A percentile compares a stretch with the other conserved stretches of the same genome.
Evolutionary conservation across 1,140 invertebrate species (phyloP).

Genomic region (Drosophila suzukii): DNA sequence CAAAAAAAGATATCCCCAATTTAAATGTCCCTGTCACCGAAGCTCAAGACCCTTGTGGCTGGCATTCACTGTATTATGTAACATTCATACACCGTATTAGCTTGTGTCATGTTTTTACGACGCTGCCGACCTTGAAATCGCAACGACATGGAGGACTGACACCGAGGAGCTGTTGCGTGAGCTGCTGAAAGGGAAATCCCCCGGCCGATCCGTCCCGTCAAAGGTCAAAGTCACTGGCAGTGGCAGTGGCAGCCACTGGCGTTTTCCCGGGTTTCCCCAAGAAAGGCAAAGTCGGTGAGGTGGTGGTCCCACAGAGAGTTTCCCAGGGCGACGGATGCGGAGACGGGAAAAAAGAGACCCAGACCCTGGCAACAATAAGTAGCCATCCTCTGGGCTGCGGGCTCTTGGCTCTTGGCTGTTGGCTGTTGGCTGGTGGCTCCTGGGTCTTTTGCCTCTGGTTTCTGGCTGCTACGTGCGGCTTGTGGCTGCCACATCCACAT

Average conservation of each 20-base stretch:
- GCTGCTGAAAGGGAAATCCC: slow-evolving; percentile 51
- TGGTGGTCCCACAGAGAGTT: neutral
- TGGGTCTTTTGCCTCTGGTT: slow-evolving; percentile 22
- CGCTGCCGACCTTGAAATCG: slow-evolving; percentile 59
- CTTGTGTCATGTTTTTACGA: slow-evolving; percentile 56
- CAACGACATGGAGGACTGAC: slow-evolving; percentile 30
- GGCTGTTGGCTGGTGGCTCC: slow-evolving; percentile 3
- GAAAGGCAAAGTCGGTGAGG: slow-evolving; percentile 3
- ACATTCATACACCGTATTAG: slow-evolving; percentile 36
- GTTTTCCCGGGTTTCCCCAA: slow-evolving; percentile 34
- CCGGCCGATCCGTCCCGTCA: slow-evolving; percentile 20
- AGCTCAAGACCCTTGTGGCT: neutral
- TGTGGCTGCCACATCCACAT: slow-evolving; percentile 47
- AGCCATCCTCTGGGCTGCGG: slow-evolving; percentile 31
- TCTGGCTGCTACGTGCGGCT: slow-evolving; percentile 46
- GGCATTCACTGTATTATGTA: slow-evolving; percentile 5
- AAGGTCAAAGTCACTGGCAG: slow-evolving; percentile 65
- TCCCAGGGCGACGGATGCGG: slow-evolving; percentile 5
- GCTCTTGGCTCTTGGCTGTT: slow-evolving; percentile 20
- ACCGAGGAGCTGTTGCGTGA: slow-evolving; percentile 22
- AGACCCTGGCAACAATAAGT: slow-evolving; percentile 66
- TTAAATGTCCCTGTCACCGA: neutral
- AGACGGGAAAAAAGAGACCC: slow-evolving; percentile 11
- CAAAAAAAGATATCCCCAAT: neutral
- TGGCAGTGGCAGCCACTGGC: slow-evolving; percentile 46